A percentile compares a stretch with the other conserved stretches of the same genome.
phyloP scores from a whole-genome alignment of 2,888 invertebrate genomes.

The Orchesella flavescens region DNA sequence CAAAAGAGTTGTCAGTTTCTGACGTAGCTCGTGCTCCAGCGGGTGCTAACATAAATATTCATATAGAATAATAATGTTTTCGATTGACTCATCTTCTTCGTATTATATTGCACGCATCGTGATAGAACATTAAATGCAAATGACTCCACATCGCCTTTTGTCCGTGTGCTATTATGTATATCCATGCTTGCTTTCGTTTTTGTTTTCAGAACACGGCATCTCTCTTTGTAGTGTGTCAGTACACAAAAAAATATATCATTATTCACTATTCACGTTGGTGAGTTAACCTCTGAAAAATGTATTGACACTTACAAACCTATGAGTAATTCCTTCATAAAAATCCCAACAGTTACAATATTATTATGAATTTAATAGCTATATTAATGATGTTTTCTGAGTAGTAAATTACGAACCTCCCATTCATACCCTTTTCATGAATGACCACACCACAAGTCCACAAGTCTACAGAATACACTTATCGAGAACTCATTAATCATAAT shows the following conservation, averaged over 20 bases:
- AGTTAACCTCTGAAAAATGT: no score
- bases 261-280: no score
- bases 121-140: background rate
- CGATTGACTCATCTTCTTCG: background rate
- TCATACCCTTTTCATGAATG: no score
- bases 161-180: background rate
- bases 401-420: no score
- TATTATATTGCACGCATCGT: background rate
- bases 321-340: no score
- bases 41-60: conserved; percentile 15
- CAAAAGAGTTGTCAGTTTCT: background rate
- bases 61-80: background rate
- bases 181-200: background rate
- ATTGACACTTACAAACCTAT: no score
- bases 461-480: background rate
- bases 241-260: no score
- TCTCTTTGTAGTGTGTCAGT: no score
- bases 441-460: no score
- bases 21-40: conserved; percentile 22
- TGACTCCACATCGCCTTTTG: background rate
- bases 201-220: background rate
- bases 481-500: background rate
- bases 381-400: no score
- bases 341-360: no score
- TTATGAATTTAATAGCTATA: no score